These are phyloP conservation scores for Aythya baeri DNA, from an alignment of 2,113 vertebrate genomes.

Conservation along the genomic window DNA sequence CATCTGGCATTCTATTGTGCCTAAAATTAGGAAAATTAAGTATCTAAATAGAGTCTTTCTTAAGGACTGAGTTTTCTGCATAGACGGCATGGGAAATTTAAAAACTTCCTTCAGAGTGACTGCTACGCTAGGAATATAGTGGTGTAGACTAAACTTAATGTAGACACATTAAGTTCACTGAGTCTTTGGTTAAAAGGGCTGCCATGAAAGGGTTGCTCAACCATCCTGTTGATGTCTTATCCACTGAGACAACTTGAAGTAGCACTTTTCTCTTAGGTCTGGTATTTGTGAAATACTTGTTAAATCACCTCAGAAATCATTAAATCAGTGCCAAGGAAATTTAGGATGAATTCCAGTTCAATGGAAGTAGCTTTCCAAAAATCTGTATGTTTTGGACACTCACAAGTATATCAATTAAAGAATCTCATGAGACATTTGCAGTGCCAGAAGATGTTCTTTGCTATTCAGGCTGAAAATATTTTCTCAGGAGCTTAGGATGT, in stretches of 20 bases:
- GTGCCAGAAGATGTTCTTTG: slow-evolving; percentile 44
- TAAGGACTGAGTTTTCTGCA: not conserved
- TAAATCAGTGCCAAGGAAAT: slow-evolving; percentile 47
- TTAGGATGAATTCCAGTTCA: slow-evolving; percentile 55
- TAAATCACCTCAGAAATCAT: slow-evolving; percentile 28
- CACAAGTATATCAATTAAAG: slow-evolving; percentile 62
- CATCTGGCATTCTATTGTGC: rapidly evolving
- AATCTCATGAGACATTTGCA: slow-evolving; percentile 48
- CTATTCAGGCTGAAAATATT: slow-evolving; percentile 56
- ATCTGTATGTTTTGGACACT: slow-evolving; percentile 35
- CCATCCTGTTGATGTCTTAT: not conserved
- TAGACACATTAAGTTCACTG: not conserved
- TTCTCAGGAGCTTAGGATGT: slow-evolving; percentile 52
- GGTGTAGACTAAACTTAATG: not conserved
- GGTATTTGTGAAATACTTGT: slow-evolving; percentile 35
- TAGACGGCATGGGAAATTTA: rapidly evolving
- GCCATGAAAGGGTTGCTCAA: not conserved
- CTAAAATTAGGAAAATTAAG: not conserved
- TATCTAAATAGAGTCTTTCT: not conserved
- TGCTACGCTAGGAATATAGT: not conserved
- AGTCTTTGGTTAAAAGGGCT: not conserved
- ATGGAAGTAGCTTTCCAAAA: slow-evolving; percentile 59
- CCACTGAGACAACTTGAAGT: not conserved
- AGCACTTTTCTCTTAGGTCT: slow-evolving; percentile 20
- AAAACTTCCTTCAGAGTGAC: not conserved